Base-by-base conservation (phyloP, 2,888 invertebrate species). In the Drosophila colorata region DNA sequence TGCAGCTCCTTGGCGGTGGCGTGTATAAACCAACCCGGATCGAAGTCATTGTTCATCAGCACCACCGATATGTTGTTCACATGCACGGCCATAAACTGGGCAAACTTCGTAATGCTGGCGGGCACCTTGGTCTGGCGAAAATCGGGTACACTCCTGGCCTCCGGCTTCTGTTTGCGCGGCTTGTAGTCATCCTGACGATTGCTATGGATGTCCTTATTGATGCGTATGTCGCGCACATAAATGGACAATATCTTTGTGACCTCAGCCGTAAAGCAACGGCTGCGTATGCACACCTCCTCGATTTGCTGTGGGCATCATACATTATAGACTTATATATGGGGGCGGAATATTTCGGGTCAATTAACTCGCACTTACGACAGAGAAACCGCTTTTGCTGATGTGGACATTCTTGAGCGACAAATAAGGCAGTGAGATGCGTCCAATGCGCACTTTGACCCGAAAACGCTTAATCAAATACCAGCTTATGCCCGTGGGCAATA, bases 61-160 rank as follows among this genome's bases (percentile, higher is more conserved):
- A 94, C 94, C 33, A 94, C 93, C 6, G 94, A 95, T 78, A 96
- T 93, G 87, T 96, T 95, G 88, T 95, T 95, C 57, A 97, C 94
- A 89, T 97, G 96, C 18, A 97, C 94, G 11, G 97, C 96, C 95
- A 97, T 96, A 91, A 97, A 97, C 96, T 97, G 97, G 67, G 96
- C 96, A 93, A 97, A 96, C 88, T 95, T 96, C 64, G 96, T 95
- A 70, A 97, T 95, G 88, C 95, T 95, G 0, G 95, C 95, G 3
- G 97, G 97, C 69, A 97, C 94, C 91, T 96, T 96, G 76, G 94
- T 95, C 82, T 95, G 94, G 58, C 96, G 93, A 90, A 96, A 96
- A 92, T 96, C 96, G 47, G 94, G 90, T 92, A 94, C 73, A 93
- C 84, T 83, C 57, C 87, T 81, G 92, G 92, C 52, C 57, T 56